Conservation (phyloP, 2,888 invertebrate genomes). For the Miltochrista miniata region DNA sequence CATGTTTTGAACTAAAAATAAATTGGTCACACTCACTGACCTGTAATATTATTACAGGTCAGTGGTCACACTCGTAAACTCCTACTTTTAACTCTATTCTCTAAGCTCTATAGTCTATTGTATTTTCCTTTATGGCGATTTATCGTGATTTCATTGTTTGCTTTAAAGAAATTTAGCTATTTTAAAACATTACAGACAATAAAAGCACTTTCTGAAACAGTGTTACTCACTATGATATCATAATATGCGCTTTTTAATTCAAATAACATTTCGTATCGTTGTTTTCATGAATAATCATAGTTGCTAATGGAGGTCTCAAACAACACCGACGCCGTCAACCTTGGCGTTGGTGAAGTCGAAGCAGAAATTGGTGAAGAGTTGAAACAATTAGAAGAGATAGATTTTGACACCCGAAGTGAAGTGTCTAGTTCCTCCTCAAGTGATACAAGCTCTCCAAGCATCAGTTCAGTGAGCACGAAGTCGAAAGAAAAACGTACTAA, state of each 20-base stretch:
- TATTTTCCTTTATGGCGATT: too few relatives aligned
- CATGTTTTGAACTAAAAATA: too few relatives aligned
- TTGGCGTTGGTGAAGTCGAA: conserved; percentile 86
- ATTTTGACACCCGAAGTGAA: conserved; percentile 94
- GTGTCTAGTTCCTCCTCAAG: conserved; percentile 92
- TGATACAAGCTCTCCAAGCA: conserved; percentile 88
- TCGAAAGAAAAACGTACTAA: conserved; percentile 83
- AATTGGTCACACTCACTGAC: too few relatives aligned
- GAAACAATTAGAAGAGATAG: conserved; percentile 89
- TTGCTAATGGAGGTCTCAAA: conserved; percentile 78
- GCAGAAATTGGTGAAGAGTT: conserved; percentile 91
- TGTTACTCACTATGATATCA: conserved; percentile 13
- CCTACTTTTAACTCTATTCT: too few relatives aligned
- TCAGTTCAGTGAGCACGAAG: conserved; percentile 90
- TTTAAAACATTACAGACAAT: too few relatives aligned
- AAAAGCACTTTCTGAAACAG: conserved; percentile 6
- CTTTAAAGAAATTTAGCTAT: too few relatives aligned
- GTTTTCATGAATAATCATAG: conserved; percentile 15
- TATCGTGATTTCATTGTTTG: too few relatives aligned
- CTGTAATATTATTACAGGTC: too few relatives aligned
- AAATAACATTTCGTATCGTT: conserved; percentile 7
- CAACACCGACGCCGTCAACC: conserved; percentile 85
- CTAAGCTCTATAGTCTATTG: too few relatives aligned
- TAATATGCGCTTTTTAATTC: conserved; percentile 10
- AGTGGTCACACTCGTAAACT: too few relatives aligned